These are phyloP conservation scores for Strix aluco DNA, from an alignment of 2,113 vertebrate species.

Conservation along the genomic window DNA sequence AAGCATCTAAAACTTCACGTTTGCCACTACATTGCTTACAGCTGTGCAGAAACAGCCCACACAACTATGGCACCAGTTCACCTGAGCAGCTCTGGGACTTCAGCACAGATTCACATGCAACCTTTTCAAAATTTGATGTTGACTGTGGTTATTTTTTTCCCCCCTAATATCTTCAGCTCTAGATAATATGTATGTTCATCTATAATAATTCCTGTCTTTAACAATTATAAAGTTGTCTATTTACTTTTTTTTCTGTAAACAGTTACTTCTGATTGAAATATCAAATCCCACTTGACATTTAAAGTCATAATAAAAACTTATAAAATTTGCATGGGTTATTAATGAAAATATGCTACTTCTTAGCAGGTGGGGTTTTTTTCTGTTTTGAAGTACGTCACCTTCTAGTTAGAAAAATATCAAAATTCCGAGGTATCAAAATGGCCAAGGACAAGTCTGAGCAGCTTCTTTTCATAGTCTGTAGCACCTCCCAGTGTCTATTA, in stretches of 20 bases:
- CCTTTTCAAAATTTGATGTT: background rate
- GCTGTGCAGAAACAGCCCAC: background rate
- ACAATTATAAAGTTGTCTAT: background rate
- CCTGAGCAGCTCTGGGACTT: background rate
- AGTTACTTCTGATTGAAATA: background rate
- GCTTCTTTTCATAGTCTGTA: conserved; percentile 31
- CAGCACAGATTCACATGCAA: background rate
- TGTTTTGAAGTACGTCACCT: background rate
- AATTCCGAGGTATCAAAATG: background rate
- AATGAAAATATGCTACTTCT: background rate
- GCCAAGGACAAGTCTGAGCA: background rate
- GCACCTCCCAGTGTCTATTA: conserved; percentile 55
- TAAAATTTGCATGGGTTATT: background rate
- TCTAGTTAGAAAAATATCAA: background rate
- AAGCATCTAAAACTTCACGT: background rate
- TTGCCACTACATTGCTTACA: background rate
- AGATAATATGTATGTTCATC: background rate
- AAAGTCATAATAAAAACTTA: background rate
- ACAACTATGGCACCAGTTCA: background rate
- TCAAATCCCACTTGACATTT: background rate
- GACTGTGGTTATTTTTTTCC: background rate
- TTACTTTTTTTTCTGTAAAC: background rate
- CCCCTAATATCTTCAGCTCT: background rate
- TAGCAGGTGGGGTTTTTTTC: background rate
- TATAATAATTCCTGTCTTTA: background rate